Conservation (phyloP, 2,797 vertebrate species). For the Malacoctenus gilli region DNA sequence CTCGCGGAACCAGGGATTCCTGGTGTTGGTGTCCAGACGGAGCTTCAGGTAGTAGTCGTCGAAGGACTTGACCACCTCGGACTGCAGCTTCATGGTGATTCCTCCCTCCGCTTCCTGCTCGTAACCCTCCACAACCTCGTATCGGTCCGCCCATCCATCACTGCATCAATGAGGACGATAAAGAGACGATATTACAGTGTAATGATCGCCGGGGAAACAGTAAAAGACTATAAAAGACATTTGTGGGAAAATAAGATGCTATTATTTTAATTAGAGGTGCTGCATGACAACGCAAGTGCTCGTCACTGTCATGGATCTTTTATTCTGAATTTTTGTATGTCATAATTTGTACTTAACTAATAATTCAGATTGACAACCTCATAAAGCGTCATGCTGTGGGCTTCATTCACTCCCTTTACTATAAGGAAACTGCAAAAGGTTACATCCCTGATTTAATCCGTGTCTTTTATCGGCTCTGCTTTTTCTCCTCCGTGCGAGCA, state of each 20-base stretch:
- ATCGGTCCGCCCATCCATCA: constrained; percentile 98
- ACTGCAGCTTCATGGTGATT: constrained; percentile 98
- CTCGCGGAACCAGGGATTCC: constrained; percentile 97
- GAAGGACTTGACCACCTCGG: constrained; percentile 91
- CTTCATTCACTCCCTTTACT: background rate
- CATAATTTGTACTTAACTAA: constrained; percentile 16
- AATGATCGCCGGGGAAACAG: background rate
- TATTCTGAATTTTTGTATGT: constrained; percentile 11
- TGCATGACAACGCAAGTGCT: constrained; percentile 8
- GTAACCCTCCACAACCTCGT: constrained; percentile 97
- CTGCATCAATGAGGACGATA: constrained; percentile 67
- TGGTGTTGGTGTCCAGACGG: constrained; percentile 89
- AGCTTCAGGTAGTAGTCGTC: constrained; percentile 96
- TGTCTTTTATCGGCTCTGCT: too few species aligned
- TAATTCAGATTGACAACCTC: constrained; percentile 7
- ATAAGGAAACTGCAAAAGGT: background rate
- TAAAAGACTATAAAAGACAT: constrained; percentile 12
- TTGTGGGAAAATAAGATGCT: constrained; percentile 11
- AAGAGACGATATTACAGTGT: background rate
- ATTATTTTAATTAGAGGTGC: constrained; percentile 1
- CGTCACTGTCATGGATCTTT: constrained; percentile 5
- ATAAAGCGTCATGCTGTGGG: constrained; percentile 7
- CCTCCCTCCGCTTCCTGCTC: constrained; percentile 96
- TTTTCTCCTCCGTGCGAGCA: background rate
- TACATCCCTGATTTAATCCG: background rate